phyloP scores from a whole-genome alignment of 2,888 invertebrate species.

The Fissipunctia ypsillon region DNA sequence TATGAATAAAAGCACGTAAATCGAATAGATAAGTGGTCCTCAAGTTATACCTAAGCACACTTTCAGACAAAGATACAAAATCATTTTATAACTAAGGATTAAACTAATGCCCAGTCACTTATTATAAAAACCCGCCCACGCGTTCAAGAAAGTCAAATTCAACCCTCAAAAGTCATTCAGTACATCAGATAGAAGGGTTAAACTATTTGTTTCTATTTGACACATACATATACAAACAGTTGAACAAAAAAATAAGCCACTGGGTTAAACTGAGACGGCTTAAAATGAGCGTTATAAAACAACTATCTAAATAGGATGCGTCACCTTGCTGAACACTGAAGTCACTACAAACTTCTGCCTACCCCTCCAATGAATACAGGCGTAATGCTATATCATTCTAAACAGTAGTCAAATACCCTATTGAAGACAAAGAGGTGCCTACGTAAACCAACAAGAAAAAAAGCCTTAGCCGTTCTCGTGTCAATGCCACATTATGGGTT shows the following conservation, averaged over 20 bases:
- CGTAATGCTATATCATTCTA: not conserved
- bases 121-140: not conserved
- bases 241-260: constrained; percentile 4
- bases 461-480: constrained; percentile 71
- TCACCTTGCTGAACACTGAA: too few species aligned
- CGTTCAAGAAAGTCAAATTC: constrained; percentile 9
- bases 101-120: not conserved
- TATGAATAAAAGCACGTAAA: not conserved
- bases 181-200: not conserved
- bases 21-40: not conserved
- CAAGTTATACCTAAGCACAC: not conserved
- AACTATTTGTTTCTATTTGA: constrained; percentile 4
- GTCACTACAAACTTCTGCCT: not conserved
- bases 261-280: not conserved
- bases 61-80: not conserved
- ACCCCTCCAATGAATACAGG: not conserved
- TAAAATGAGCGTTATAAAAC: not conserved
- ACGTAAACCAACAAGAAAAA: constrained; percentile 62
- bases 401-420: constrained; percentile 14
- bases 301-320: not conserved
- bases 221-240: not conserved
- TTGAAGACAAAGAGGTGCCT: constrained; percentile 51
- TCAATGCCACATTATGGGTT: constrained; percentile 83
- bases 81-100: not conserved
- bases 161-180: not conserved